A percentile compares a stretch with the other conserved stretches of the same genome.
Conservation (phyloP, 1,140 invertebrate genomes). For the Bathynomus jamesi region DNA sequence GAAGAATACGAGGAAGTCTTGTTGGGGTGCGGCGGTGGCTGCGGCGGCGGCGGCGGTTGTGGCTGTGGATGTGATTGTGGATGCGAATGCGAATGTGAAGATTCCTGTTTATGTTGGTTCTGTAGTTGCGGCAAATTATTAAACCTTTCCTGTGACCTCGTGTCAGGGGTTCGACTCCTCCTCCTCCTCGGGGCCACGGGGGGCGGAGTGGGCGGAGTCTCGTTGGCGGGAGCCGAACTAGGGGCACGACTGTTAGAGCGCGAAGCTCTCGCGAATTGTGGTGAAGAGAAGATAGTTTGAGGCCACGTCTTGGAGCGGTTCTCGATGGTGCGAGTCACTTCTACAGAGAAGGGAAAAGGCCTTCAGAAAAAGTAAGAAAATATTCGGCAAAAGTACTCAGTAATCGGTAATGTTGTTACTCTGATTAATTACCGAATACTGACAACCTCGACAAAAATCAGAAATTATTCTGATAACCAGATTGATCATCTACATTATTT, state of each 20-base stretch:
- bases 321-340: slow-evolving; percentile 42
- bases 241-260: slow-evolving; percentile 31
- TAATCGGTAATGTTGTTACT: too few species aligned
- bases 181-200: slow-evolving; percentile 27
- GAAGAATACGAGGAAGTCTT: neutral
- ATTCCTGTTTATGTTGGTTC: slow-evolving; percentile 8
- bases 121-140: slow-evolving; percentile 13
- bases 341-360: slow-evolving; percentile 42
- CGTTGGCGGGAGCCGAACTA: slow-evolving; percentile 18
- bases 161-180: slow-evolving; percentile 26
- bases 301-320: slow-evolving; percentile 28
- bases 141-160: slow-evolving; percentile 22
- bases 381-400: too few species aligned
- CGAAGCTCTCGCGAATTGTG: slow-evolving; percentile 19
- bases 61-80: neutral
- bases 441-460: too few species aligned
- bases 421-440: too few species aligned
- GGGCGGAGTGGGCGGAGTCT: slow-evolving; percentile 16
- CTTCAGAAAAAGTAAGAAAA: too few species aligned
- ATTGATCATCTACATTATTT: too few species aligned
- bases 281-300: slow-evolving; percentile 31
- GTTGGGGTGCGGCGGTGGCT: slow-evolving; percentile 1
- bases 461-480: too few species aligned
- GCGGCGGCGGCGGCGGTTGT: neutral
- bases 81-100: neutral